Evolutionary conservation across 2,113 vertebrate genomes (phyloP).

Genomic region (Apteryx mantelli): DNA sequence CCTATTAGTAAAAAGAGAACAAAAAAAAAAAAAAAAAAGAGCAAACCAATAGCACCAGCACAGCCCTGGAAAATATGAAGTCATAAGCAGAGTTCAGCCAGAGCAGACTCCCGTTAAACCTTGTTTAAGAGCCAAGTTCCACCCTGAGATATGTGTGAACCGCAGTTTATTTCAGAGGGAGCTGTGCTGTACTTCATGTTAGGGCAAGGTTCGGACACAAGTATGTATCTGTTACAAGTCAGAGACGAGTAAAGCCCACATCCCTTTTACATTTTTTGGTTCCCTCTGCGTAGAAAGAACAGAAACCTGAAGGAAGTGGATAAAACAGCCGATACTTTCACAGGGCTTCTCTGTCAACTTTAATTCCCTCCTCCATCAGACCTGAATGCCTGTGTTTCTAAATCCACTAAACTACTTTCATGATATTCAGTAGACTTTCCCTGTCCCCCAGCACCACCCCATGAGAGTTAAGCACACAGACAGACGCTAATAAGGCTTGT

Average conservation of each 20-base stretch:
- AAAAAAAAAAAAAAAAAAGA: not conserved
- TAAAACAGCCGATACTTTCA: not conserved
- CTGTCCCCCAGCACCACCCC: not conserved
- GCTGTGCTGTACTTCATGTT: not conserved
- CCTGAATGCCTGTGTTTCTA: not conserved
- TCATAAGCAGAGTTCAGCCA: conserved; percentile 59
- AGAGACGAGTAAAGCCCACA: not conserved
- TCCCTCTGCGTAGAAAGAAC: not conserved
- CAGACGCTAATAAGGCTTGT: not conserved
- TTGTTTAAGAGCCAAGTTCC: conserved; percentile 60
- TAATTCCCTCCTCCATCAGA: not conserved
- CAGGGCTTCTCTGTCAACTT: not conserved
- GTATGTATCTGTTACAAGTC: not conserved
- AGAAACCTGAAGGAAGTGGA: not conserved
- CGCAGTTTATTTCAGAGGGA: conserved; percentile 11
- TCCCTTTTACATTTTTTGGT: not conserved
- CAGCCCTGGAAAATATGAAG: conserved; percentile 64
- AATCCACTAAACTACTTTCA: not conserved
- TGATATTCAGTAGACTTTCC: fast-evolving
- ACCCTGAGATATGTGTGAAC: not conserved
- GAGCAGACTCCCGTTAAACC: conserved; percentile 43
- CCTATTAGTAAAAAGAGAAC: conserved; percentile 1
- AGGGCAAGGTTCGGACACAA: not conserved
- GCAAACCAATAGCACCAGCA: not conserved
- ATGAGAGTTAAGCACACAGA: not conserved